Evolutionary conservation across 2,113 vertebrate genomes (phyloP), one percentile per base, ranked within the genome.

Genomic region (Pipra filicauda): DNA sequence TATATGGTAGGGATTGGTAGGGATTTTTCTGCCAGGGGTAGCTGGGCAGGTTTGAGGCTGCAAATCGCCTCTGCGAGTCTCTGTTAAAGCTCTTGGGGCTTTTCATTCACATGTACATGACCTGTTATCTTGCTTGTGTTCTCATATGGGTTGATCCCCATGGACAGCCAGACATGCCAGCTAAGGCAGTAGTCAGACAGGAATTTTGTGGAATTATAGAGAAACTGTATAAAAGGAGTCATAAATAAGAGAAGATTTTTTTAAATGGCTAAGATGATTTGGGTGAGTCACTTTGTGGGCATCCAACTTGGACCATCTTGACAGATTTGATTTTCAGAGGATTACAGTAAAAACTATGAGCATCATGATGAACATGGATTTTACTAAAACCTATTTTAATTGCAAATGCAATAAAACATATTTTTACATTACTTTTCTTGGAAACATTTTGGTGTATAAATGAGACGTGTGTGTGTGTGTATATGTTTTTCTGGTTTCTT

Each of bases 351-450:
- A 96, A 97, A 79, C 86, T 93, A 91, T 75, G 80, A 96, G 70
- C 89, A 91, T 93, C 89, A 91, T 61, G 74, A 90, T 95, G 93
- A 97, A 95, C 97, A 74, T 88, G 95, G 93, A 94, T 98, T 97
- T 96, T 94, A 97, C 96, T 93, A 85, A 98, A 97, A 96, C 91
- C 91, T 96, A 97, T 98, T 98, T 98, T 98, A 98, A 98, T 98
- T 98, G 97, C 98, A 96, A 96, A 98, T 93, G 96, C 97, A 92
- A 81, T 96, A 96, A 97, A 98, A 92, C 91, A 92, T 96, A 96
- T 97, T 97, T 98, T 97, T 96, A 93, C 85, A 95, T 96, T 93
- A 94, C 95, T 98, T 98, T 98, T 97, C 97, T 98, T 98, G 98
- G 98, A 98, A 98, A 73, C 95, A 89, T 96, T 97, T 98, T 97